Base-by-base conservation (phyloP, 2,797 vertebrate genomes). In the Gouania willdenowi region DNA sequence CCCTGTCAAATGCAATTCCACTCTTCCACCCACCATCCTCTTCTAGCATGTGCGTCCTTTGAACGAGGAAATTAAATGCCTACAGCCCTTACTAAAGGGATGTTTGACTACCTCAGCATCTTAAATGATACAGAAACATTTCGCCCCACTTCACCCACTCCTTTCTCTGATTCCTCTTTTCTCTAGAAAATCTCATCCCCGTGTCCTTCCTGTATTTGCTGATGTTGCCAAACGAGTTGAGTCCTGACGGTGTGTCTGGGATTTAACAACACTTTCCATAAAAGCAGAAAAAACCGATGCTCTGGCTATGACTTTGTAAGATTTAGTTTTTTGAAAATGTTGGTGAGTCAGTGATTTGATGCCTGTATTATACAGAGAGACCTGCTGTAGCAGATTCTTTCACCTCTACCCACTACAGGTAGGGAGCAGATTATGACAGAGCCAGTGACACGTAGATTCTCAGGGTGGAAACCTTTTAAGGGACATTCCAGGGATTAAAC, bases 171-270 rank as follows among this genome's bases (percentile, higher is more conserved):
- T n/a, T n/a, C 28, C 25, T 41, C 29, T 24, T 30, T 16, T 42
- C 54, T 10, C 48, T 42, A 34, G 41, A 36, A 26, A 34, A 49
- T 50, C 69, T 81, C 71, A 83, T 79, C 79, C 64, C 65, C 38
- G 37, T 72, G 75, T 81, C 71, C 64, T 71, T 78, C 79, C 72
- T 20, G 33, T 51, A 36, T 82, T 83, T 75, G 84, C 77, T 83
- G 82, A 85, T 72, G 60, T 71, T 60, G 65, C 70, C 24, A 42
- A 82, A 76, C 45, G 57, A 58, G 68, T 79, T 75, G 80, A 83
- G 82, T 82, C 69, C 58, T 3, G 37, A 50, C 41, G 41, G 56
- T 48, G 77, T 67, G 81, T 65, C 41, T 52, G 59, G 75, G 82
- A 80, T 86, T 85, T 81, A 55, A 66, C 62, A 27, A 63, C 31